Evolutionary conservation across 1,140 invertebrate species (phyloP).

Genomic region (Bombyx mori): ASM3026992v2 NC_085107.1:9845501-9846000

Average conservation of each 20-base stretch:
- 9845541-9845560: constrained; percentile 8
- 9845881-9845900: neutral
- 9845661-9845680: neutral
- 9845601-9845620: neutral
- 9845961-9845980: neutral
- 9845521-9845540: constrained; percentile 3
- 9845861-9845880: too few relatives aligned
- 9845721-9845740: constrained; percentile 1
- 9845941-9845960: neutral
- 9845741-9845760: constrained; percentile 4
- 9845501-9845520: constrained; percentile 7
- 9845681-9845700: neutral
- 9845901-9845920: neutral
- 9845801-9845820: constrained; percentile 1
- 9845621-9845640: neutral
- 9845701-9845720: neutral
- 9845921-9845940: too few relatives aligned
- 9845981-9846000: too few relatives aligned
- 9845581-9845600: neutral
- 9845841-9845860: neutral
- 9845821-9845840: neutral
- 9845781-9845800: constrained; percentile 10
- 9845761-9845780: neutral
- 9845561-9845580: neutral
- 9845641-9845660: neutral